Percentiles rank a stretch among this genome's conserved stretches.
phyloP scores from a whole-genome alignment of 2,113 vertebrate species.

The Mellivora capensis region DNA sequence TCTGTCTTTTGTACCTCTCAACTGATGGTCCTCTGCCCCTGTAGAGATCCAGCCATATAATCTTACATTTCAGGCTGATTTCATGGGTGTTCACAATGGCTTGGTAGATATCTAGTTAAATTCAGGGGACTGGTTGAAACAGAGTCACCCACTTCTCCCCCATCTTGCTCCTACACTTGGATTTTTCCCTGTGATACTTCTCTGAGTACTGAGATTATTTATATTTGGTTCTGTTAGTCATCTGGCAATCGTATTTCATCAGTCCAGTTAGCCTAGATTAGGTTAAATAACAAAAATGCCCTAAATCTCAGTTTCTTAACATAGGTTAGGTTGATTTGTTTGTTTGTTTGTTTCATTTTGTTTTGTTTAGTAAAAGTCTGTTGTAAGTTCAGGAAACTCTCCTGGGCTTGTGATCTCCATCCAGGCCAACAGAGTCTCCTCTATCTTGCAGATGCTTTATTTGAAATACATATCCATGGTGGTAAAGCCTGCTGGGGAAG shows the following conservation, averaged over 20 bases:
- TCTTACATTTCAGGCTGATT: too few species aligned
- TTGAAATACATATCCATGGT: not conserved
- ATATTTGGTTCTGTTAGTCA: not conserved
- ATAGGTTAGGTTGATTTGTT: not conserved
- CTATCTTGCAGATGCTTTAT: not conserved
- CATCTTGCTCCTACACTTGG: not conserved
- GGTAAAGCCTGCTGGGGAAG: not conserved
- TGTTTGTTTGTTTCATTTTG: not conserved
- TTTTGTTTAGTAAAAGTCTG: not conserved
- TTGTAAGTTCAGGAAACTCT: not conserved
- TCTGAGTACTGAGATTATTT: not conserved
- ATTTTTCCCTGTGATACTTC: not conserved
- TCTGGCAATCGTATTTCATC: not conserved
- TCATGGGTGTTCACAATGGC: too few species aligned
- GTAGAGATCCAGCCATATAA: too few species aligned
- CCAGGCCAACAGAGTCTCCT: not conserved
- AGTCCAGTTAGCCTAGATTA: not conserved
- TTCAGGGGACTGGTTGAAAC: too few species aligned
- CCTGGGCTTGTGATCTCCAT: not conserved
- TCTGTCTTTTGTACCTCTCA: too few species aligned
- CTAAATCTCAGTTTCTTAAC: not conserved
- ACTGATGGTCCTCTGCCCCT: too few species aligned
- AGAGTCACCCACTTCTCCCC: too few species aligned
- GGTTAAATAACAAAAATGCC: not conserved
- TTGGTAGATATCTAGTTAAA: too few species aligned